A percentile compares a stretch with the other conserved stretches of the same genome.
Conservation (phyloP, 2,113 vertebrate species). For the Petrocephalus zakoni region DNA sequence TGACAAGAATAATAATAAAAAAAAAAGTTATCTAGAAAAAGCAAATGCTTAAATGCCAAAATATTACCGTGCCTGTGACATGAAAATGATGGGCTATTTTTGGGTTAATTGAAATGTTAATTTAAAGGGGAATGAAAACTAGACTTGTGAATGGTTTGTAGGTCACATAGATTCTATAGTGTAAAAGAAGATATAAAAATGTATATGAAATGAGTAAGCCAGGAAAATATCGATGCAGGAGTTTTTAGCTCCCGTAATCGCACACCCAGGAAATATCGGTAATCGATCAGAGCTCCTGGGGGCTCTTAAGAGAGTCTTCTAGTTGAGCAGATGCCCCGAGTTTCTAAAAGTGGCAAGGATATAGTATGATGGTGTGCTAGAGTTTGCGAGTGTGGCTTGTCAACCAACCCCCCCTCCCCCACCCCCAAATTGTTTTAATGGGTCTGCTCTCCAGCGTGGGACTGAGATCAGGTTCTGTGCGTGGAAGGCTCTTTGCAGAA, state of each 20-base stretch:
- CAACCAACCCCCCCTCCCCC: constrained; percentile 18
- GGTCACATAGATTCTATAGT: not conserved
- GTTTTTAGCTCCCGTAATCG: constrained; percentile 41
- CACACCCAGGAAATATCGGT: constrained; percentile 53
- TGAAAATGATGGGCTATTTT: constrained; percentile 9
- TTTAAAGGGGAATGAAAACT: constrained; percentile 49
- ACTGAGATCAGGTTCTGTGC: constrained; percentile 37
- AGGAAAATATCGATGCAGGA: constrained; percentile 55
- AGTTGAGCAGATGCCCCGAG: constrained; percentile 47
- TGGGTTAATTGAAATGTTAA: constrained; percentile 50
- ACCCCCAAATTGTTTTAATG: constrained; percentile 29
- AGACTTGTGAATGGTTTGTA: constrained; percentile 48
- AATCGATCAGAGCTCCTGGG: constrained; percentile 61
- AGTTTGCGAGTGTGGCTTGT: constrained; percentile 17
- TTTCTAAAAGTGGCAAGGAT: constrained; percentile 50
- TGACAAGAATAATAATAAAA: constrained; percentile 23
- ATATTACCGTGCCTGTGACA: constrained; percentile 34
- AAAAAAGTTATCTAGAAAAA: constrained; percentile 28
- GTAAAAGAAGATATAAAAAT: not conserved
- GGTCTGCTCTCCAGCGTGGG: not conserved
- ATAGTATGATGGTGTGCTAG: constrained; percentile 30
- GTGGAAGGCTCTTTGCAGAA: constrained; percentile 35
- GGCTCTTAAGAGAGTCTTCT: constrained; percentile 59
- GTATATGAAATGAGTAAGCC: constrained; percentile 37
- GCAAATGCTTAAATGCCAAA: constrained; percentile 36